Percentiles rank a stretch among this genome's conserved stretches.
Evolutionary conservation across 30 jellyfish, hydroid and myxozoan species (phyloP).

Genomic region (Chrysaora quinquecirrha): DNA sequence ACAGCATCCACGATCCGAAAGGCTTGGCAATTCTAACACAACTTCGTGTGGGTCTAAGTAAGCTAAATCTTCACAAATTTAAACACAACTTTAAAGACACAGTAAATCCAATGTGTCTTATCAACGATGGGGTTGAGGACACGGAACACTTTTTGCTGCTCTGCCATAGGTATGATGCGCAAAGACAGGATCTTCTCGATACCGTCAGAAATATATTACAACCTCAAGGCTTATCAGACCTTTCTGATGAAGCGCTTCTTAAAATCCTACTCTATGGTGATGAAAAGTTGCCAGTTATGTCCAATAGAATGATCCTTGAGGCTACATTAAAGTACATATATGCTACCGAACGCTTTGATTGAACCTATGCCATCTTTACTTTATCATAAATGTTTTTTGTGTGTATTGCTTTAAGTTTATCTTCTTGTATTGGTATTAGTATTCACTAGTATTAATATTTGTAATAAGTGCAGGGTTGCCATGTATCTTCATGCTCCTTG

Average conservation of each 20-base stretch:
- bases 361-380: no score
- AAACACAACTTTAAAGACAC: conserved; percentile 30
- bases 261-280: no score
- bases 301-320: no score
- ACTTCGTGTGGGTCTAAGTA: conserved; percentile 33
- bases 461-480: no score
- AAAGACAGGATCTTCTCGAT: not conserved
- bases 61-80: conserved; percentile 12
- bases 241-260: not conserved
- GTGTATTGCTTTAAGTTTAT: no score
- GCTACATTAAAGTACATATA: no score
- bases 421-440: no score
- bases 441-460: no score
- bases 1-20: conserved; percentile 26
- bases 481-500: no score
- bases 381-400: no score
- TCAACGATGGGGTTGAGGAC: conserved; percentile 21
- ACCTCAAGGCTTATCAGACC: not conserved
- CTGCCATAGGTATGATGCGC: not conserved
- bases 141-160: conserved; percentile 26
- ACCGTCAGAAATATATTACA: not conserved
- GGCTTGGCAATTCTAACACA: conserved; percentile 34
- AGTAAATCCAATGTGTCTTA: conserved; percentile 19
- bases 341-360: no score
- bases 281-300: no score